Base-by-base conservation (phyloP, 2,113 vertebrate genomes). In the Chaenocephalus aceratus region DNA sequence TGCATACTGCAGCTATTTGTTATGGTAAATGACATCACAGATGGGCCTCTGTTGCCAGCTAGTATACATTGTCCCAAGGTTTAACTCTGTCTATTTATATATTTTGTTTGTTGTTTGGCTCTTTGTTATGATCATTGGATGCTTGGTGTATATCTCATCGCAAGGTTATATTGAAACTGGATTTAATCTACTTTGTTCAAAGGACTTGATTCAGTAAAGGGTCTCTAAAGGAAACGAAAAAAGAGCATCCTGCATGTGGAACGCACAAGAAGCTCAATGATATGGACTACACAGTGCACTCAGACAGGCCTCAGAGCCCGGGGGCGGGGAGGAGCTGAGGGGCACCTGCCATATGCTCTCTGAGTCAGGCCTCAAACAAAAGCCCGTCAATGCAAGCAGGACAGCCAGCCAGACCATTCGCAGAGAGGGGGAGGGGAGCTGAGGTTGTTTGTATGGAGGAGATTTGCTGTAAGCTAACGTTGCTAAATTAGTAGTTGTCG, bases 301-400 rank as follows among this genome's bases (percentile, higher is more conserved):
- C 77, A 61, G 74, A 80, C 30, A 63, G 88, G 59, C 69, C 48
- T 68, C 26, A 18, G 63, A 82, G 88, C 90, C 91, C 77, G 72
- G 34, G 56, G 93, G 92, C 84, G 79, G 88, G 57, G 91, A 82
- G 81, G 86, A 64, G 84, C 87, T 90, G 88, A 89, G 92, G 92
- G 92, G 91, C 92, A 95, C 94, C 94, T 94, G 94, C 95, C 95
- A 94, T 95, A 94, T 94, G 94, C 89, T 95, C 82, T 72, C 41
- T 60, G 79, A 92, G 85, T 92, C 89, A 75, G 78, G 77, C 88
- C 88, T 93, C 87, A 91, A 94, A 95, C 93, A 95, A 95, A 95
- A 93, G 93, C 91, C 90, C 73, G 88, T 89, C 84, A 87, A 83
- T 87, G 85, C 83, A 76, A 83, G 89, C 88, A 85, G 91, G 87